Conservation (phyloP, 1,140 invertebrate genomes). For the Helicorthomorpha holstii region DNA sequence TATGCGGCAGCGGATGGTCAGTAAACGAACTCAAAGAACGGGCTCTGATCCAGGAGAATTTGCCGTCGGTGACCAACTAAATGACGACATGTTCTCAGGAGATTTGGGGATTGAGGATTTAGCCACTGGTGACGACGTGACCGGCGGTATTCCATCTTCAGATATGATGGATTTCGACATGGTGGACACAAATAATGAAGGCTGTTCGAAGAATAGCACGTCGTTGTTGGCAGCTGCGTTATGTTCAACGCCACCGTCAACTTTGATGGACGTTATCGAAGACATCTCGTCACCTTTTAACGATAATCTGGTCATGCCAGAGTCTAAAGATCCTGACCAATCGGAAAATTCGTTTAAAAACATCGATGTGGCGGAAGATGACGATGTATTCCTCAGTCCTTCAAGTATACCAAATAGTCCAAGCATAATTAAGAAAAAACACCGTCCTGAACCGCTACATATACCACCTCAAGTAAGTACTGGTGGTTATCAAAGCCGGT, state of each 20-base stretch:
- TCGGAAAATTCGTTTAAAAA: not conserved
- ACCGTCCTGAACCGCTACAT: conserved; percentile 38
- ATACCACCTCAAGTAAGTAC: conserved; percentile 34
- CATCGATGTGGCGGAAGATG: conserved; percentile 28
- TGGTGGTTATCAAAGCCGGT: conserved; percentile 27
- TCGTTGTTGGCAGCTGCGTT: not conserved
- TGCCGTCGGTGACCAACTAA: not conserved
- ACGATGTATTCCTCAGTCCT: conserved; percentile 59
- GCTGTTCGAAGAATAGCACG: not conserved
- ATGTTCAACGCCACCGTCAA: not conserved
- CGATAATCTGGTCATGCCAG: not conserved
- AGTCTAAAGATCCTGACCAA: not conserved
- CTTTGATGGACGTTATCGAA: too few species aligned
- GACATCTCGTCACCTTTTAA: too few species aligned
- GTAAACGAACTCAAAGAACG: conserved; percentile 15
- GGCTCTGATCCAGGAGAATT: conserved; percentile 16
- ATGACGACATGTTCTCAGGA: not conserved
- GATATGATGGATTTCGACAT: not conserved
- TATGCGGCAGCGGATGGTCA: conserved; percentile 13
- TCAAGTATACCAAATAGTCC: conserved; percentile 28
- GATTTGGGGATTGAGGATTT: conserved; percentile 5
- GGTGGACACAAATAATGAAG: not conserved
- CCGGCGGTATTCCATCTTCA: not conserved
- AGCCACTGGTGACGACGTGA: not conserved
- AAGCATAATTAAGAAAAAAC: conserved; percentile 28